Evolutionary conservation across 2,888 invertebrate species (phyloP), one percentile per base, ranked within the genome.

Genomic region (Parapristionchus giblindavisi): DNA sequence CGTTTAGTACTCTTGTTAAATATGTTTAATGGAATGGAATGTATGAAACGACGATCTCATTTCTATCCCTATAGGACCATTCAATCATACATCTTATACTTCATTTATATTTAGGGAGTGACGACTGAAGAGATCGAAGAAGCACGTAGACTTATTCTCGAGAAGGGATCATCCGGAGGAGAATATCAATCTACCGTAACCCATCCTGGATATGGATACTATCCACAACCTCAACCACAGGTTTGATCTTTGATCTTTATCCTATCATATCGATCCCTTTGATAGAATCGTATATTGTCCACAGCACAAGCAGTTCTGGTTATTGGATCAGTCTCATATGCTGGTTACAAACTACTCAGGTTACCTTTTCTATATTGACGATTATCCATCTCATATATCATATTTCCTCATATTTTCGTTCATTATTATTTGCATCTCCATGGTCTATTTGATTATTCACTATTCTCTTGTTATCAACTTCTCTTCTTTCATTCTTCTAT

Each of bases 291-390:
- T 75, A 2, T 79, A 78, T 27, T 78, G 76, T 60, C 73, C n/a
- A 43, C 76, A n/a, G 81, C 83, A 6, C 85, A 86, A 54, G 79
- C 84, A 0, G 83, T 80, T 17, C 79, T 85, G 6, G 78, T 87
- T n/a, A 74, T 87, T 36, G 85, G 85, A 0, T 80, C 84, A n/a
- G 84, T 84, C 2, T 77, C 82, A 17, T 87, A 87, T 70, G 81
- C 84, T 36, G 83, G 84, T 36, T 87, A 87, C 76, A 77, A 82
- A 43, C 83, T 87, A 58, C 76, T 87, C 27, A 29, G 70, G 70
- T 71, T 29, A 17, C n/a, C 14, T 48, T 48, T 48, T 48, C 21
- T 48, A n/a, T n/a, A n/a, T 34, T 5, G 60, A 11, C 2, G 24
- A 61, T 61, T 61, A 61, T 38, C 27, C 38, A 38, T 38, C 11